Evolutionary conservation across 2,797 vertebrate species (phyloP).

Genomic region (Oceanodroma leucorhoa): DNA sequence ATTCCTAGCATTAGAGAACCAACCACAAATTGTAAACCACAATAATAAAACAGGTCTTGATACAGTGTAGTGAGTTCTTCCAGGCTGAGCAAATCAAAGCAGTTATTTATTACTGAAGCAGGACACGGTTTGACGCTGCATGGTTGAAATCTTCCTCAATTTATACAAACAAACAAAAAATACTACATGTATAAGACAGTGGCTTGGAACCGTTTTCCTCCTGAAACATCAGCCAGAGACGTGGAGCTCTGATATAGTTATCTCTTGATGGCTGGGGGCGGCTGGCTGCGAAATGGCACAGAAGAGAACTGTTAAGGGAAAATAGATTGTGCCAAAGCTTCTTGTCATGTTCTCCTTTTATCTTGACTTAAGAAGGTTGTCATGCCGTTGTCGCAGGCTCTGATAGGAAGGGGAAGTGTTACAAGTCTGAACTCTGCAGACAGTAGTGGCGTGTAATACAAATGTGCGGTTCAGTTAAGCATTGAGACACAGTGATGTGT

Average conservation of each 20-base stretch:
- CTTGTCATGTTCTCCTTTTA: neutral
- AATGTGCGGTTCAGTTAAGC: neutral
- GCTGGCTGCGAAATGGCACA: neutral
- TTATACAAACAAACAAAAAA: neutral
- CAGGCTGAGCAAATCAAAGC: neutral
- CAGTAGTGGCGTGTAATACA: neutral
- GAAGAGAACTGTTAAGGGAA: neutral
- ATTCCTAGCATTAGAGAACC: neutral
- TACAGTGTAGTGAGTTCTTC: neutral
- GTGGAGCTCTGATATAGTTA: neutral
- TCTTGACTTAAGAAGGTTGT: slow-evolving; percentile 13
- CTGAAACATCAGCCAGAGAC: neutral
- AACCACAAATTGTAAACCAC: neutral
- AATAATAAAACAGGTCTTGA: neutral
- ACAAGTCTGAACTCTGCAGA: neutral
- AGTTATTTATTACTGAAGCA: neutral
- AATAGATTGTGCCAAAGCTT: neutral
- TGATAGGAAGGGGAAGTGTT: neutral
- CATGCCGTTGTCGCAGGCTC: neutral
- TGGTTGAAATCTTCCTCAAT: neutral
- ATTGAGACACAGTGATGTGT: neutral
- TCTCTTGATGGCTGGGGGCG: neutral
- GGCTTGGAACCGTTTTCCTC: neutral
- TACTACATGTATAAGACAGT: accelerated
- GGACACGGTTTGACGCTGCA: neutral